Evolutionary conservation across 2,113 vertebrate genomes (phyloP), one percentile per base, ranked within the genome.

Genomic region (Alligator mississippiensis): DNA sequence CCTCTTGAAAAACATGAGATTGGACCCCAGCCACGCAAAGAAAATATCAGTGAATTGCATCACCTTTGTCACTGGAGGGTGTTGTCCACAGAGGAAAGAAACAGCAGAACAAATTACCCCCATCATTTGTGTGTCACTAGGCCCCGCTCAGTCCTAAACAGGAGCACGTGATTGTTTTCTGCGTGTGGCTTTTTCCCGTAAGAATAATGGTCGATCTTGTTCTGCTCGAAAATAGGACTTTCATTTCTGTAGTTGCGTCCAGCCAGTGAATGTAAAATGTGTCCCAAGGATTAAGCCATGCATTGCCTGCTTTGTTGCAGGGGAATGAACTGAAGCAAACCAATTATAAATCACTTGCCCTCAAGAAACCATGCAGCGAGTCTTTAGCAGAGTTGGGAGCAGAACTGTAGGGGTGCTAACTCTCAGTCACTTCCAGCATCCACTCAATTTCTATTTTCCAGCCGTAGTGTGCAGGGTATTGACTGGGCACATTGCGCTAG

Each of bases 171-270:
- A 25, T 27, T 11, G 0, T 58, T 70, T 24, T 86, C 77, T 60
- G 28, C n/a, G n/a, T 78, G 82, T 47, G 17, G 0, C 0, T 85
- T 72, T 84, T 54, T 47, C 47, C 47, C n/a, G 1, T 47, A 5
- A 80, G 68, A 66, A 11, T 76, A 12, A 5, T 11, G 76, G 9
- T 66, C 22, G 60, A 15, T 59, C 63, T 47, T 28, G 63, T 4
- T 64, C 54, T 77, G 24, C 18, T 82, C 61, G 60, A 85, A 74
- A 64, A 25, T 54, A 82, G 27, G 4, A 79, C 5, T 25, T 82
- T 80, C n/a, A 77, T 84, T 61, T 21, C 12, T n/a, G 6, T 0
- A 0, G 68, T 30, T 24, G 1, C 1, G 0, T 47, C 28, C 15
- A 6, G 11, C 10, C 7, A 2, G 0, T 2, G 81, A 62, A 76